Evolutionary conservation across 2,113 vertebrate species (phyloP), one percentile per base, ranked within the genome.

Genomic region (Rana temporaria): DNA sequence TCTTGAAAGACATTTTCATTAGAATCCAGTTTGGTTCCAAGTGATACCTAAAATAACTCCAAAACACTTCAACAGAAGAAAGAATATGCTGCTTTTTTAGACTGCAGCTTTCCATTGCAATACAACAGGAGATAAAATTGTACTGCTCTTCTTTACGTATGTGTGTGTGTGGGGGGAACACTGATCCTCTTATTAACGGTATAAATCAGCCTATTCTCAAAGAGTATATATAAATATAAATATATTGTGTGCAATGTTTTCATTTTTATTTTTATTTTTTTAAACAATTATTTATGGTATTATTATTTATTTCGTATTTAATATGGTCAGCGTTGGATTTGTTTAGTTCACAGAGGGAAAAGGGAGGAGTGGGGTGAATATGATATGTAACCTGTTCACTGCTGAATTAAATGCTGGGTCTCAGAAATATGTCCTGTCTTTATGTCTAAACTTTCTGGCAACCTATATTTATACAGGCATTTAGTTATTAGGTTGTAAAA

Each of bases 321-420:
- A 76, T 74, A 76, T 68, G 81, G 63, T 83, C 64, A 83, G 38
- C 53, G 63, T 76, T 83, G 67, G 63, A 83, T 76, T 55, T 83
- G 52, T 74, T 82, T 66, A 67, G n/a, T 82, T 82, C 80, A 75
- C 62, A 32, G 72, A 83, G 71, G 81, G 81, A 64, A 69, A 15
- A 42, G 67, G 80, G 68, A 57, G 53, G 77, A 42, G 65, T 14
- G 69, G 80, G 70, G 63, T 83, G 72, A 68, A 66, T 57, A 83
- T 38, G 53, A 83, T 76, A 83, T 83, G 68, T 83, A 83, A 68
- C 72, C 72, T 83, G 72, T 83, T 76, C 72, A 76, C 81, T 82
- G 80, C 68, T 74, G 60, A 83, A 83, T 83, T 83, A 83, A 83
- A 83, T 83, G 81, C 81, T 83, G 81, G 81, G 81, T 83, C 81